Evolutionary conservation across 2,888 invertebrate species (phyloP).

Genomic region (Tenthredo mesomela): DNA sequence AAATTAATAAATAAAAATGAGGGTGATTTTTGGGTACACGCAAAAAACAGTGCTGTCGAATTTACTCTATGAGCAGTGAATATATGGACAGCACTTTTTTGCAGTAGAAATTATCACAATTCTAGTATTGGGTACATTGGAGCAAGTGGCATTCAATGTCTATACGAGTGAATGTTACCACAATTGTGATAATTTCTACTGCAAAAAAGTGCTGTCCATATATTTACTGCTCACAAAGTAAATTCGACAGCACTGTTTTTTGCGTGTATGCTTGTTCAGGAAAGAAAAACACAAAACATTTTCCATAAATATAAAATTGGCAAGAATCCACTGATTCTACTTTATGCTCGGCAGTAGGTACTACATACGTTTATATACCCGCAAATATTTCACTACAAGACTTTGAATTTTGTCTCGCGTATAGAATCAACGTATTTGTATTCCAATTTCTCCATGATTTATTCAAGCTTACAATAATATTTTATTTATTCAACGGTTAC

Average conservation of each 20-base stretch:
- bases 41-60: too few species aligned
- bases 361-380: not conserved
- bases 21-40: not conserved
- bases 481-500: constrained; percentile 28
- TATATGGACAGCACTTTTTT: too few species aligned
- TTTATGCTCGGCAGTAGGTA: not conserved
- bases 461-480: constrained; percentile 28
- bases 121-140: too few species aligned
- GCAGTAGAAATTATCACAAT: too few species aligned
- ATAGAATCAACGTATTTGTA: constrained; percentile 41
- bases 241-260: too few species aligned
- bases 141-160: too few species aligned
- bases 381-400: constrained; percentile 30
- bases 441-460: constrained; percentile 38
- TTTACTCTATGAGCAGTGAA: too few species aligned
- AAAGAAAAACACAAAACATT: not conserved
- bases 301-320: constrained; percentile 15
- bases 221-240: too few species aligned
- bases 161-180: too few species aligned
- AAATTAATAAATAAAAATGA: not conserved
- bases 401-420: constrained; percentile 28
- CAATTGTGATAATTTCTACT: too few species aligned
- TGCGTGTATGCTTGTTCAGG: not conserved
- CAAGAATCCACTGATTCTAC: constrained; percentile 9
- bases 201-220: too few species aligned